Conservation (phyloP, 2,113 vertebrate species). For the Elaphurus davidianus region DNA sequence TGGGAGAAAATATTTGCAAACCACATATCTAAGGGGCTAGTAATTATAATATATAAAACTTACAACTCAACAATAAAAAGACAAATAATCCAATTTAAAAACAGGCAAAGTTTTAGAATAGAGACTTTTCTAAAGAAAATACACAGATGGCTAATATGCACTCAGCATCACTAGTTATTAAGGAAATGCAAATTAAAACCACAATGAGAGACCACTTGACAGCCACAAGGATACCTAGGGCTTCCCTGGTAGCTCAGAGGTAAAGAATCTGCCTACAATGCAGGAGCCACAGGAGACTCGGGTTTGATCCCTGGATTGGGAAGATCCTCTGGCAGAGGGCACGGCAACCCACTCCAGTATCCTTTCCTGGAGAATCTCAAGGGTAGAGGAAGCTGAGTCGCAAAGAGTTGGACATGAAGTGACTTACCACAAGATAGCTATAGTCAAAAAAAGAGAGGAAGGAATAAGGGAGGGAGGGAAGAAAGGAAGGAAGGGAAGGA, state of each 20-base stretch:
- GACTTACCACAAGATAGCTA: not conserved
- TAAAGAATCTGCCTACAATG: not conserved
- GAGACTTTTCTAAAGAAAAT: not conserved
- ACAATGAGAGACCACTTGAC: not conserved
- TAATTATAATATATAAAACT: not conserved
- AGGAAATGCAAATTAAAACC: not conserved
- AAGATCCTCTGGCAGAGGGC: not conserved
- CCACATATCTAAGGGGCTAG: not conserved
- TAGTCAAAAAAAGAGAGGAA: not conserved
- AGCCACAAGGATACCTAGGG: not conserved
- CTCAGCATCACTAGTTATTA: not conserved
- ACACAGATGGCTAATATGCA: not conserved
- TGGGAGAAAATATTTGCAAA: not conserved
- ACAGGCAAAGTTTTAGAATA: not conserved
- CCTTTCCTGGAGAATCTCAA: not conserved
- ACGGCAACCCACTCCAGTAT: not conserved
- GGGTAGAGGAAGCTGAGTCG: not conserved
- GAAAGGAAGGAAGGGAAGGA: not conserved
- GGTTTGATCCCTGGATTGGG: not conserved
- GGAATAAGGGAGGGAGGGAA: not conserved
- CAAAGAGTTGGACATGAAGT: not conserved
- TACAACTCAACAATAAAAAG: slow-evolving; percentile 16
- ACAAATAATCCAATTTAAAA: not conserved
- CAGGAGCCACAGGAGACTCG: not conserved
- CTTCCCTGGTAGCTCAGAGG: not conserved